Evolutionary conservation across 1,140 invertebrate species (phyloP).

Genomic region (Bombus balteatus): DNA sequence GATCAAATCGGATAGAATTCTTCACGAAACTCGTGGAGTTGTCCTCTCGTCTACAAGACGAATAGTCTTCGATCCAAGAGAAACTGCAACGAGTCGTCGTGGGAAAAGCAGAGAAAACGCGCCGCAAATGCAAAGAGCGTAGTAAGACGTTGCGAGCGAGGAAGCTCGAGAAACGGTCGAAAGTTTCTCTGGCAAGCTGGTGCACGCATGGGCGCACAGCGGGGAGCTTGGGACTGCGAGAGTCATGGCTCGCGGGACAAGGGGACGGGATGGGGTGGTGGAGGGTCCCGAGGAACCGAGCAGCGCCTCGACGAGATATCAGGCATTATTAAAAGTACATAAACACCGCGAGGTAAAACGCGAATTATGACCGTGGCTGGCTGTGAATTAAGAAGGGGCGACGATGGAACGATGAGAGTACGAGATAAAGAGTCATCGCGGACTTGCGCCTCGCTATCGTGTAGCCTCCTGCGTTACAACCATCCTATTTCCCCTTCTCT

Average conservation of each 20-base stretch:
- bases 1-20: not conserved
- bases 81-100: not conserved
- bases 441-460: slow-evolving; percentile 16
- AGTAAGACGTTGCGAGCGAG: not conserved
- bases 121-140: not conserved
- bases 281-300: slow-evolving; percentile 69
- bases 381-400: slow-evolving; percentile 80
- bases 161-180: slow-evolving; percentile 37
- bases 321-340: slow-evolving; percentile 83
- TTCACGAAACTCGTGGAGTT: rapidly evolving
- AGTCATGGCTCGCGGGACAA: slow-evolving; percentile 54
- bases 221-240: slow-evolving; percentile 69
- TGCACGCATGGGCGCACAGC: slow-evolving; percentile 79
- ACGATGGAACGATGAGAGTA: slow-evolving; percentile 75
- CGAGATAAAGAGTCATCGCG: slow-evolving; percentile 69
- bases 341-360: slow-evolving; percentile 80
- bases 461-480: not conserved
- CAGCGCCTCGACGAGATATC: slow-evolving; percentile 77
- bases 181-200: slow-evolving; percentile 70
- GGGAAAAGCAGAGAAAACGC: not conserved
- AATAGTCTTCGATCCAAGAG: too few relatives aligned
- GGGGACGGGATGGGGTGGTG: not conserved
- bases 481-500: not conserved
- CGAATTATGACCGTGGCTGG: slow-evolving; percentile 77
- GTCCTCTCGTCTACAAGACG: too few relatives aligned